Base-by-base conservation (phyloP, 2,888 invertebrate genomes). In the Xestia ashworthii region DNA sequence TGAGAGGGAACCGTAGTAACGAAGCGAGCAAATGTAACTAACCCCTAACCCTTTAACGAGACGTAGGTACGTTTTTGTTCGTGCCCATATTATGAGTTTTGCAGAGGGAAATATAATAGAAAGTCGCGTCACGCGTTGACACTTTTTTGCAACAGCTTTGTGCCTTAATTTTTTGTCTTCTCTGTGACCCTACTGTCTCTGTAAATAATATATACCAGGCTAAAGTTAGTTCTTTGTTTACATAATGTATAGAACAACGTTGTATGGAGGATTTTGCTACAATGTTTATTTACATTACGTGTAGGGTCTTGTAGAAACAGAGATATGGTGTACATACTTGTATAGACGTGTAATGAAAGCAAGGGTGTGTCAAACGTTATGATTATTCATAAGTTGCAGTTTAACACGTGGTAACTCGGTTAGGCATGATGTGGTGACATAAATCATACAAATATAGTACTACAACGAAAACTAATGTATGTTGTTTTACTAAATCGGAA, bases 101-200 rank as follows among this genome's bases (percentile, higher is more conserved):
- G 82, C 83, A 55, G 76, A 80, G 70, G 83, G 79, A 82, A 74
- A 74, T 87, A 82, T 85, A 87, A 89, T 87, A 84, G 86, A 83
- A 86, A 84, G 73, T 88, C 84, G 9, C 72, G 84, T 89, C 89
- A 89, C 88, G 88, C 68, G 74, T 78, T 82, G 80, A 82, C 82
- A 83, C 82, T 88, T 89, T 89, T 89, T 88, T 88, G 82, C 55
- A 38, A 38, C 86, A 87, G 84, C 79, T 82, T 87, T 77, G 62
- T 72, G 78, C 84, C 83, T 85, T 80, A 80, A 81, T 83, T 87
- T 88, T 89, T 89, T 89, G 83, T 71, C 70, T 77, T 66, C 58
- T 62, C 71, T 74, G 68, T 67, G 77, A 83, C 84, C 80, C 65
- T 81, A 77, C 83, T 83, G 79, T 81, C 65, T 60, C 11, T 79